Evolutionary conservation across 2,113 vertebrate species (phyloP).

Genomic region (Colistium nudipinnis): DNA sequence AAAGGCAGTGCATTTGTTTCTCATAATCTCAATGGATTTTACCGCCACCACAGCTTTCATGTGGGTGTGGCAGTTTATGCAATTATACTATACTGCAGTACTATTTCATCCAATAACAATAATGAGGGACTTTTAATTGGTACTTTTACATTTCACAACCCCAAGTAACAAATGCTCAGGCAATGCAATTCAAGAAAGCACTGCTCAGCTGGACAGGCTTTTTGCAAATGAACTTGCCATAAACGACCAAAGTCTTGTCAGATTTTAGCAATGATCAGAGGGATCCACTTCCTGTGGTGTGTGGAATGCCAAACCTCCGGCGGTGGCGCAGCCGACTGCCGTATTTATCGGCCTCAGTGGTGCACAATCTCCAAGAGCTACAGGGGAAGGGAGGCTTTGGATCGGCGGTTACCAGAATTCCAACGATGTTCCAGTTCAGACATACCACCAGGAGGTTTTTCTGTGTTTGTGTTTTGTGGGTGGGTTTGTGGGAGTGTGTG

Average conservation of each 20-base stretch:
- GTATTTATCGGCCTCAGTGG: slow-evolving; percentile 31
- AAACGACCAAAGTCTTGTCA: not conserved
- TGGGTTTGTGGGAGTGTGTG: slow-evolving; percentile 9
- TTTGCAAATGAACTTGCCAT: slow-evolving; percentile 2
- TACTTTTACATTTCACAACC: not conserved
- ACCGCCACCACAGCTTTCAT: not conserved
- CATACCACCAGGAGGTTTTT: slow-evolving; percentile 58
- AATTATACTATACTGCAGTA: not conserved
- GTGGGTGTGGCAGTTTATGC: not conserved
- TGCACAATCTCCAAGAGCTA: slow-evolving; percentile 39
- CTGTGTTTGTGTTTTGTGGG: slow-evolving; percentile 37
- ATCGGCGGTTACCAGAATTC: slow-evolving; percentile 51
- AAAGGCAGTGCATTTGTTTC: not conserved
- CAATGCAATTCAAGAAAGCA: not conserved
- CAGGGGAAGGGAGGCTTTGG: slow-evolving; percentile 53
- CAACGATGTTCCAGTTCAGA: slow-evolving; percentile 66
- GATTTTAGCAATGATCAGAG: slow-evolving; percentile 4
- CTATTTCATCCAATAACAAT: not conserved
- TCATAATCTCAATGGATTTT: not conserved
- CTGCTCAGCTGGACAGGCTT: not conserved
- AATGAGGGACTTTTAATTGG: not conserved
- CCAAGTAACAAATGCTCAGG: not conserved
- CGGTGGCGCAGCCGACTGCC: slow-evolving; percentile 12
- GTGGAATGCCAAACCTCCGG: slow-evolving; percentile 23
- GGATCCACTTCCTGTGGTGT: not conserved